Evolutionary conservation across 2,113 vertebrate genomes (phyloP), one percentile per base, ranked within the genome.

Genomic region (Xiphias gladius): DNA sequence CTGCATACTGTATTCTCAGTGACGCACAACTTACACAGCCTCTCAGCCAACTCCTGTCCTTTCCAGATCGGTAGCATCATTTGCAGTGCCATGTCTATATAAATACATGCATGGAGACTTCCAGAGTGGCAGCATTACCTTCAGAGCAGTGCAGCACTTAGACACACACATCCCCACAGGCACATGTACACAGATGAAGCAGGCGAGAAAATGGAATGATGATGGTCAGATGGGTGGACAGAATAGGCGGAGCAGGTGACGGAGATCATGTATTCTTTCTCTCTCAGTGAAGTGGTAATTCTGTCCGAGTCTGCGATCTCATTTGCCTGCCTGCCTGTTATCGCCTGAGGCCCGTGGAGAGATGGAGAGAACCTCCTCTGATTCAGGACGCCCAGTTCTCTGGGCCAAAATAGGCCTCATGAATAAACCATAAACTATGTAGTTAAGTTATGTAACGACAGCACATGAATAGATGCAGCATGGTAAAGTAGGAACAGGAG

Each of bases 401-500:
- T 75, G 63, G 83, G 90, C 91, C 82, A 87, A 91, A 92, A 83
- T 85, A 91, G 86, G 89, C 81, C 86, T 88, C 81, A 92, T 93
- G 87, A 92, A 93, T 92, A 93, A 93, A 87, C 41, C 87, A 92
- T 87, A 62, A 73, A 61, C 72, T 77, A 26, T 83, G 90, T 89
- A 86, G 89, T 92, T 88, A 83, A 81, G 83, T 93, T 93, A 92
- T 86, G 89, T 90, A 93, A 93, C 80, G 16, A 68, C 80, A 65
- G 79, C 66, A 76, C 73, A 76, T 85, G 86, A 86, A 87, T 79
- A 86, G 84, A 88, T 79, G 89, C 76, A 81, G 84, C 68, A 48
- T 24, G 57, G 46, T 65, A 28, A 76, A 64, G 79, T 88, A 82
- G 63, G 62, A 84, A 59, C 10, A 7, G 63, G 69, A 50, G 68